phyloP scores from a whole-genome alignment of 1,140 invertebrate genomes.

The Drosophila pandora region DNA sequence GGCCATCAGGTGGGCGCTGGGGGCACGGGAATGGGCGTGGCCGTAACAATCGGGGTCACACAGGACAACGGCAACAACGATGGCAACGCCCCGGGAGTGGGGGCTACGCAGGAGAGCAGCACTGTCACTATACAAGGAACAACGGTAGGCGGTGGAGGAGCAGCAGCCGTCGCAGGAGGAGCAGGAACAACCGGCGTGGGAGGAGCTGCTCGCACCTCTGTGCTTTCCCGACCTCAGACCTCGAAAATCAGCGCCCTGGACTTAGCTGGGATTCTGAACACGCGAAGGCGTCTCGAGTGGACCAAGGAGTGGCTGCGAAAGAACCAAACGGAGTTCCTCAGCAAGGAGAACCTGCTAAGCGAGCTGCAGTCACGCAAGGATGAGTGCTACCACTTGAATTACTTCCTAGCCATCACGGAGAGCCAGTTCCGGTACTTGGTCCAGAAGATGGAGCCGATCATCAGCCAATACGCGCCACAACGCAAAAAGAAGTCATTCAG shows the following conservation, averaged over 20 bases:
- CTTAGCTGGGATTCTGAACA: conserved; percentile 76
- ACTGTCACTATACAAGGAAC: conserved; percentile 32
- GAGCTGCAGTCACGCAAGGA: conserved; percentile 78
- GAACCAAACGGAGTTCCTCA: conserved; percentile 75
- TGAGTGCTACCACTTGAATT: conserved; percentile 82
- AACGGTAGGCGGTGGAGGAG: conserved; percentile 14
- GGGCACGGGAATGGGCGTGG: conserved; percentile 52
- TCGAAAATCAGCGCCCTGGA: conserved; percentile 78
- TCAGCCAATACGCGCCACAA: conserved; percentile 78
- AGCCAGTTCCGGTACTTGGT: conserved; percentile 79
- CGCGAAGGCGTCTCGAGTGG: conserved; percentile 73
- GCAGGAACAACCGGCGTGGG: conserved; percentile 28
- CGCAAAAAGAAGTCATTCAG: conserved; percentile 81
- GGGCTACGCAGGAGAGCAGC: conserved; percentile 27
- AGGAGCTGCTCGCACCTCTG: conserved; percentile 68
- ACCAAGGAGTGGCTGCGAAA: conserved; percentile 82
- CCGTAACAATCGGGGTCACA: conserved; percentile 64
- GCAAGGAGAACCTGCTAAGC: conserved; percentile 75
- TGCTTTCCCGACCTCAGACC: conserved; percentile 63
- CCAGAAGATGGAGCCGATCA: conserved; percentile 75
- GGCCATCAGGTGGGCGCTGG: conserved; percentile 60
- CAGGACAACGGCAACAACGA: conserved; percentile 70
- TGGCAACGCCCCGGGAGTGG: conserved; percentile 57
- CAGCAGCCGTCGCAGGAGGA: conserved; percentile 15
- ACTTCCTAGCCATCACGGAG: conserved; percentile 81